Conservation (phyloP, 2,888 invertebrate species). For the Melanotus villosus region DNA sequence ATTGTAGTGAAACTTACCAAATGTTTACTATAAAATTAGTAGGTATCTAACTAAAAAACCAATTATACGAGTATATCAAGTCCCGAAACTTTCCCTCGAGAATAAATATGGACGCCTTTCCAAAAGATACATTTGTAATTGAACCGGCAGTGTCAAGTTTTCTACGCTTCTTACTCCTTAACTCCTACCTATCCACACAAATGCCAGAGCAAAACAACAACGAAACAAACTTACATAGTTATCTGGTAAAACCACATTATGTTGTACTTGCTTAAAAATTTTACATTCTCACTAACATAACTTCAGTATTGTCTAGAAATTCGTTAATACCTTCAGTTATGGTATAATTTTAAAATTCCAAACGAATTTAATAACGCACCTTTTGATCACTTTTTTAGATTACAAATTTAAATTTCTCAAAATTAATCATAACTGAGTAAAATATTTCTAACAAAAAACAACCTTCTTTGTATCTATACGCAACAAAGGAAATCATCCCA, state of each 20-base stretch:
- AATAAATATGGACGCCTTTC: conserved; percentile 45
- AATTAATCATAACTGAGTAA: too few species aligned
- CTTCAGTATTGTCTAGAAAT: conserved; percentile 63
- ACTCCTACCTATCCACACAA: conserved; percentile 69
- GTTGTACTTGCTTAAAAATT: neutral
- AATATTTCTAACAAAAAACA: too few species aligned
- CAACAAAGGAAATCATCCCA: too few species aligned
- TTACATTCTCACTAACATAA: neutral
- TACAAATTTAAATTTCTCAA: too few species aligned
- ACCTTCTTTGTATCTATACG: too few species aligned
- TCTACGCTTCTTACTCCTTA: conserved; percentile 62
- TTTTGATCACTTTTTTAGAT: too few species aligned
- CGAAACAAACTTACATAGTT: conserved; percentile 70
- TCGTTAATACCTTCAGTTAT: conserved; percentile 52
- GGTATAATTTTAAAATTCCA: neutral
- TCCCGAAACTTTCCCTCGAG: conserved; percentile 32
- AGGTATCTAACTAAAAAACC: conserved; percentile 43
- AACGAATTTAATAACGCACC: too few species aligned
- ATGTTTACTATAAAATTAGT: conserved; percentile 35
- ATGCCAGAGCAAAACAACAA: conserved; percentile 68
- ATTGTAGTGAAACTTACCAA: neutral
- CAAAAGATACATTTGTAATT: conserved; percentile 47
- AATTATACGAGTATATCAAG: conserved; percentile 39
- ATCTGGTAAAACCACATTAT: conserved; percentile 56
- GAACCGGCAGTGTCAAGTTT: conserved; percentile 46